phyloP scores from a whole-genome alignment of 1,140 invertebrate genomes.

The Hetaerina americana region DNA sequence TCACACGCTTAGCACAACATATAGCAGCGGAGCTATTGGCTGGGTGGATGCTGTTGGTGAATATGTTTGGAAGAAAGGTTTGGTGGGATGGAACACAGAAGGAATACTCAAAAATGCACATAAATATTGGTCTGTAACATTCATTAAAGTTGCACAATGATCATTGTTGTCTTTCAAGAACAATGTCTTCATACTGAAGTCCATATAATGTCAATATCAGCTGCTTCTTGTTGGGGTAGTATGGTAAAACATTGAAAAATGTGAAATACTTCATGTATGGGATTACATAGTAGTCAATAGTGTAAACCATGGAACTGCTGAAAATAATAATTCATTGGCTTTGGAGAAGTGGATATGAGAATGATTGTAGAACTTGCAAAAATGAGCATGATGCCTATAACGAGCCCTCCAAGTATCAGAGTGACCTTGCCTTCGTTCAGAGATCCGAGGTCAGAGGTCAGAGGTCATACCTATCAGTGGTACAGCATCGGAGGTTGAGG shows the following conservation, averaged over 20 bases:
- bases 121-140: not conserved
- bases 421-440: not conserved
- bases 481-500: conserved; percentile 49
- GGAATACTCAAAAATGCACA: not conserved
- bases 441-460: not conserved
- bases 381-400: not conserved
- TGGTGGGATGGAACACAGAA: not conserved
- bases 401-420: not conserved
- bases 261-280: too few species aligned
- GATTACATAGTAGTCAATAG: too few species aligned
- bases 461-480: conserved; percentile 40
- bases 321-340: not conserved
- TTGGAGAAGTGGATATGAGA: too few species aligned
- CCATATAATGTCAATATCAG: too few species aligned
- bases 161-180: not conserved
- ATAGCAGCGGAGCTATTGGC: not conserved
- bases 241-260: too few species aligned
- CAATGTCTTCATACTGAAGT: not conserved
- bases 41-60: not conserved
- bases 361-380: too few species aligned
- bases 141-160: too few species aligned
- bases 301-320: not conserved
- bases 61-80: not conserved
- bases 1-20: not conserved
- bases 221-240: too few species aligned